Conservation (phyloP, 2,888 invertebrate species). For the Amiota minor region DNA sequence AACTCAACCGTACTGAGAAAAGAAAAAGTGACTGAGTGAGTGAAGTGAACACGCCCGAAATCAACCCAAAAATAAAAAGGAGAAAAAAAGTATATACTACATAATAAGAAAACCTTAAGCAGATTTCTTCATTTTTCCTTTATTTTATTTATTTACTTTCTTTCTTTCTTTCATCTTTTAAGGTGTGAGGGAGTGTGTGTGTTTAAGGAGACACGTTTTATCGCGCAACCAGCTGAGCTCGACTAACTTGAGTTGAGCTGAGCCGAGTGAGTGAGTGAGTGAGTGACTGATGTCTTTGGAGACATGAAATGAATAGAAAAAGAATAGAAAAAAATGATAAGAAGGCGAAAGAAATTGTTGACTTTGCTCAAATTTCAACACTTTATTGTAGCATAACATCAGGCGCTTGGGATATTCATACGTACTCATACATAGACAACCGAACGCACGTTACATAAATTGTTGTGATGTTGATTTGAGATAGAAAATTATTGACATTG, state of each 20-base stretch:
- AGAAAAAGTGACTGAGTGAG: neutral
- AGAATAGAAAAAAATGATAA: neutral
- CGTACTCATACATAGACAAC: neutral
- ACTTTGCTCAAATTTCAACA: slow-evolving; percentile 33
- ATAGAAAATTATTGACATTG: slow-evolving; percentile 35
- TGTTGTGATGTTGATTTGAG: neutral
- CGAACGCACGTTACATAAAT: too few relatives aligned
- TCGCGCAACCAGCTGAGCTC: too few relatives aligned
- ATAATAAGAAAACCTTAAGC: slow-evolving; percentile 32
- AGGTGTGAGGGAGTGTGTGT: neutral
- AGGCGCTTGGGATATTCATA: slow-evolving; percentile 27
- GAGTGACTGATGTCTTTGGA: slow-evolving; percentile 28
- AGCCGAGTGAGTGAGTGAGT: neutral
- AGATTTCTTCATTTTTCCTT: slow-evolving; percentile 3
- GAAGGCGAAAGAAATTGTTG: slow-evolving; percentile 29
- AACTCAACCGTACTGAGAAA: slow-evolving; percentile 24
- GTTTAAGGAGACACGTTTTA: too few relatives aligned
- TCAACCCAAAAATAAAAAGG: slow-evolving; percentile 6
- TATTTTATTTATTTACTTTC: neutral
- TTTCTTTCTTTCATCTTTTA: neutral
- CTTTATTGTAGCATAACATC: slow-evolving; percentile 33
- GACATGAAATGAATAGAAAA: neutral
- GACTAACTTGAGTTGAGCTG: too few relatives aligned
- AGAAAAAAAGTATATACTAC: slow-evolving; percentile 26
- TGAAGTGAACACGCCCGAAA: neutral